Evolutionary conservation across 2,888 invertebrate species (phyloP).

Genomic region (Tryphoninae sp.): DNA sequence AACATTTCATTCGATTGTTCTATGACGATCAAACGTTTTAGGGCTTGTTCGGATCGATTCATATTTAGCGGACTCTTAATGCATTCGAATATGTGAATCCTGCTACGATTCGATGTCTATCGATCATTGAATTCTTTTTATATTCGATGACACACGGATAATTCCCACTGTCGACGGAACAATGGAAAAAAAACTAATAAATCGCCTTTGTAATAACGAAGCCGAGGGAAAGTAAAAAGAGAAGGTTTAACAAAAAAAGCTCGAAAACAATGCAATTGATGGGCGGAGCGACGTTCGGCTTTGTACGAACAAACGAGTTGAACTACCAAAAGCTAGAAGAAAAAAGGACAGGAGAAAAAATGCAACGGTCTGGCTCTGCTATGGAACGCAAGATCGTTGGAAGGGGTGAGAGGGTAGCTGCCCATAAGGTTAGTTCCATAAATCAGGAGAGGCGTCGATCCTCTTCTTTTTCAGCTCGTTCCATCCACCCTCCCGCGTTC

Average conservation of each 20-base stretch:
- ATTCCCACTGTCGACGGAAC: not conserved
- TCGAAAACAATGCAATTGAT: conserved; percentile 28
- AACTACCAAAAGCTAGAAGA: conserved; percentile 29
- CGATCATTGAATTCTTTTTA: too few relatives aligned
- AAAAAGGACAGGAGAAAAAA: conserved; percentile 30
- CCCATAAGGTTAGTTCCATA: conserved; percentile 58
- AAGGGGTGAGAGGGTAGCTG: conserved; percentile 34
- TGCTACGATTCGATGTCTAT: too few relatives aligned
- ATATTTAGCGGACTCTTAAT: not conserved
- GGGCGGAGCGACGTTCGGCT: conserved; percentile 34
- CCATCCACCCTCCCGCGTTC: conserved; percentile 40
- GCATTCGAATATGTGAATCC: not conserved
- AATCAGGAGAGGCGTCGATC: conserved; percentile 62
- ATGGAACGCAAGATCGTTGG: conserved; percentile 44
- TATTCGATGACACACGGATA: not conserved
- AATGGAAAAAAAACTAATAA: not conserved
- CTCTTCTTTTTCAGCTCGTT: conserved; percentile 59
- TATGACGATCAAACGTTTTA: conserved; percentile 15
- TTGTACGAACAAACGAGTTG: conserved; percentile 43
- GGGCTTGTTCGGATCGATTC: not conserved
- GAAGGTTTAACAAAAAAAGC: conserved; percentile 5
- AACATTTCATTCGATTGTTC: conserved; percentile 16
- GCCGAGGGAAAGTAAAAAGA: not conserved
- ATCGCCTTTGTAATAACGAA: not conserved
- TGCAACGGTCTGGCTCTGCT: not conserved